Conservation (phyloP, 23 tunicate species). For the Phallusia fumigata region DNA sequence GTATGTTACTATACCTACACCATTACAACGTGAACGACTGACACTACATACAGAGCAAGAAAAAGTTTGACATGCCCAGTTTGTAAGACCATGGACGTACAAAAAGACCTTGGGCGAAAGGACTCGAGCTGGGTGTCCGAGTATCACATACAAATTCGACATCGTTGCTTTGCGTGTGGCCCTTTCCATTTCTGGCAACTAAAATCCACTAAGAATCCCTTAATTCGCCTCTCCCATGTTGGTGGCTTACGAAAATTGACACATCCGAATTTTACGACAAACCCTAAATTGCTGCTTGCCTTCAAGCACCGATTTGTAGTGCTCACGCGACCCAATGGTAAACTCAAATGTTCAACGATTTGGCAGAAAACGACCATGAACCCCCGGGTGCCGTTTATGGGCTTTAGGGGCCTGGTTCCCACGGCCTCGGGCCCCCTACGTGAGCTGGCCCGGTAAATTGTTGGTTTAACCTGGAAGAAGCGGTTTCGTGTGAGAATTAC, state of each 20-base stretch:
- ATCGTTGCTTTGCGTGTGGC: background rate
- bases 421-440: background rate
- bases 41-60: too few species aligned
- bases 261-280: background rate
- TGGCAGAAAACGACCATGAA: background rate
- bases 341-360: background rate
- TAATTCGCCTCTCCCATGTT: background rate
- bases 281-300: background rate
- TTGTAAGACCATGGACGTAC: too few species aligned
- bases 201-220: background rate
- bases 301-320: background rate
- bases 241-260: background rate
- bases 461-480: background rate
- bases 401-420: background rate
- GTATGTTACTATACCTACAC: too few species aligned
- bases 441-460: background rate
- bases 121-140: too few species aligned
- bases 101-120: too few species aligned
- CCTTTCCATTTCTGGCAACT: background rate
- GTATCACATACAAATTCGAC: background rate
- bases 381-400: background rate
- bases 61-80: too few species aligned
- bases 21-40: too few species aligned
- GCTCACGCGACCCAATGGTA: background rate
- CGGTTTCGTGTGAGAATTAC: background rate